Evolutionary conservation across 2,797 vertebrate species (phyloP).

Genomic region (Mus minutoides): DNA sequence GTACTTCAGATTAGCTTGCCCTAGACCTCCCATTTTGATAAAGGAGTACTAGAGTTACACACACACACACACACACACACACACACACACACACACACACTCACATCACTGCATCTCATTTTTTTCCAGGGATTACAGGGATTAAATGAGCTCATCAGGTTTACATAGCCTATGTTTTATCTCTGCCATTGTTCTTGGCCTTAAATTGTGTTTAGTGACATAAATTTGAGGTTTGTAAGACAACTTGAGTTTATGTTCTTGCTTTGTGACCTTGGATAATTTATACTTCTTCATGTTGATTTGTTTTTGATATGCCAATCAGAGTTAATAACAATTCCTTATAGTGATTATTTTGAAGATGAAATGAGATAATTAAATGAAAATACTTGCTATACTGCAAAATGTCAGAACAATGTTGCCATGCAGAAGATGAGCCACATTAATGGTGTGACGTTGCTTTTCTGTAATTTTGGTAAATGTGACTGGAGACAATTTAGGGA

Average conservation of each 20-base stretch:
- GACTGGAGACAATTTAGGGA: background rate
- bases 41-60: background rate
- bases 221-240: background rate
- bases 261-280: background rate
- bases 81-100: too few species aligned
- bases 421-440: background rate
- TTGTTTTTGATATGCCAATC: background rate
- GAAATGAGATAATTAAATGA: conserved; percentile 24
- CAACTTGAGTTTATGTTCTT: background rate
- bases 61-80: too few species aligned
- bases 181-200: background rate
- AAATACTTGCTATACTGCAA: conserved; percentile 21
- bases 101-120: fast-evolving
- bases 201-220: background rate
- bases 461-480: conserved; percentile 6
- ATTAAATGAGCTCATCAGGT: background rate
- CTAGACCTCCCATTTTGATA: background rate
- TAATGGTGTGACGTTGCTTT: background rate
- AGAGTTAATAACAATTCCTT: background rate
- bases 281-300: conserved; percentile 42
- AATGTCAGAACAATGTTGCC: background rate
- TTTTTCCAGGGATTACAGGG: too few species aligned
- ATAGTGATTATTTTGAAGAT: background rate
- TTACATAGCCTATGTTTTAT: background rate
- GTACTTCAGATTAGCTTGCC: background rate